These are phyloP conservation scores for Rhinatrema bivittatum DNA, from an alignment of 2,797 vertebrate species.

Conservation along the genomic window DNA sequence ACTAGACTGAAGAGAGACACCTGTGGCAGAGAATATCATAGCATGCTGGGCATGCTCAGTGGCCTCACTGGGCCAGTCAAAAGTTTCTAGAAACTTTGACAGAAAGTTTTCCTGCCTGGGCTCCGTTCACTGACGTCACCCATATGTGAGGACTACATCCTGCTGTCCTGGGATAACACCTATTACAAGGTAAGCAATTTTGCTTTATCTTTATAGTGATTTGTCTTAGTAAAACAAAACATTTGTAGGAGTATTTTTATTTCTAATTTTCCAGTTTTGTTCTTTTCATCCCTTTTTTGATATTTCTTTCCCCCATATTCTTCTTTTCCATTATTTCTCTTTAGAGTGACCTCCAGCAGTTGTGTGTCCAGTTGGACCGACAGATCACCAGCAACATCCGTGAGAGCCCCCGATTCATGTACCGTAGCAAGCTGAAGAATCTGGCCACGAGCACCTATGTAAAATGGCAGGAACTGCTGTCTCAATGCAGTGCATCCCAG, in stretches of 20 bases:
- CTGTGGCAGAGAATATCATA: too few species aligned
- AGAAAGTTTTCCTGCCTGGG: too few species aligned
- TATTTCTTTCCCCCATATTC: fast-evolving
- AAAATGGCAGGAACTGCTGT: conserved; percentile 38
- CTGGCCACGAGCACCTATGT: conserved; percentile 28
- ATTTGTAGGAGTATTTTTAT: fast-evolving
- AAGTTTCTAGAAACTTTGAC: too few species aligned
- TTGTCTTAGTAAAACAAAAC: too few species aligned
- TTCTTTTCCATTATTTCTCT: fast-evolving
- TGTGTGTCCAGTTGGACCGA: conserved; percentile 27
- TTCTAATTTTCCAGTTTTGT: neutral
- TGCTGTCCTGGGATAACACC: too few species aligned
- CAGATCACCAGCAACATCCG: conserved; percentile 18
- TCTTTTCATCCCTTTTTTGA: neutral
- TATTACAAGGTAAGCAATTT: too few species aligned
- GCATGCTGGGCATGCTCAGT: too few species aligned
- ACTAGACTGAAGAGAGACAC: too few species aligned
- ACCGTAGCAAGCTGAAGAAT: conserved; percentile 32
- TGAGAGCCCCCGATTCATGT: conserved; percentile 21
- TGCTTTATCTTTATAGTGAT: too few species aligned
- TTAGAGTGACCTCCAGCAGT: conserved; percentile 22
- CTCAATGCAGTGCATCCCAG: conserved; percentile 8
- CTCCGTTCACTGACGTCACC: too few species aligned
- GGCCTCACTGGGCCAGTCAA: too few species aligned
- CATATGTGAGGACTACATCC: too few species aligned